Base-by-base conservation (phyloP, 1,140 invertebrate species). In the Steinernema feltiae region DNA sequence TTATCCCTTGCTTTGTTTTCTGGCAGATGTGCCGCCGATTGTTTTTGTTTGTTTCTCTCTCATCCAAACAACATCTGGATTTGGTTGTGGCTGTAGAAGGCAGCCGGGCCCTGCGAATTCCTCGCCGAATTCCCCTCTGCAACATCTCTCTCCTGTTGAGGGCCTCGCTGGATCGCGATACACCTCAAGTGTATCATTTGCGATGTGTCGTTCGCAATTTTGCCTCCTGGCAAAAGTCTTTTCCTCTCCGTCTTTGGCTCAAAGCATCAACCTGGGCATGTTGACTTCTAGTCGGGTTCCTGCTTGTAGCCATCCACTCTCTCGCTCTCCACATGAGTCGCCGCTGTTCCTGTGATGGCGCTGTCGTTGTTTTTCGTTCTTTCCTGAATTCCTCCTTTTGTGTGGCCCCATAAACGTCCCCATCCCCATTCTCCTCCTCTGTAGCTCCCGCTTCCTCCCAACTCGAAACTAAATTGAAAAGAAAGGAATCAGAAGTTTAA, bases 301-400 rank as follows among this genome's bases (percentile, higher is more conserved):
- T 63, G 53, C 53, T 63, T 63, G 53, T 27, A 63, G 53, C 53
- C 53, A 21, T 18, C n/a, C n/a, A 46, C 7, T 46, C 41, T 46
- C 53, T 63, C 24, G 12, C 53, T 27, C 53, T 27, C 53, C 53
- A 15, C 53, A n/a, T n/a, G n/a, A n/a, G n/a, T n/a, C n/a, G n/a
- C 24, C 53, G 15, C 53, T 63, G 53, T 63, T 63, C 53, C 53
- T 63, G 53, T 63, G 53, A 63, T 21, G 3, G 15, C 24, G 7
- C 53, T 63, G 53, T 63, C 53, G 53, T 63, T 63, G 12, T 63
- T 63, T 41, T 63, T 63, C 53, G 53, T 27, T 63, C 53, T 63
- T 27, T 63, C 53, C 53, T 63, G 53, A 63, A 15, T 63, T 21
- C 53, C 24, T 27, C 53, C 53, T 63, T 27, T n/a, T 27, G 7